A percentile compares a stretch with the other conserved stretches of the same genome.
phyloP scores from a whole-genome alignment of 2,888 invertebrate genomes.

The Tuberolachnus salignus region DNA sequence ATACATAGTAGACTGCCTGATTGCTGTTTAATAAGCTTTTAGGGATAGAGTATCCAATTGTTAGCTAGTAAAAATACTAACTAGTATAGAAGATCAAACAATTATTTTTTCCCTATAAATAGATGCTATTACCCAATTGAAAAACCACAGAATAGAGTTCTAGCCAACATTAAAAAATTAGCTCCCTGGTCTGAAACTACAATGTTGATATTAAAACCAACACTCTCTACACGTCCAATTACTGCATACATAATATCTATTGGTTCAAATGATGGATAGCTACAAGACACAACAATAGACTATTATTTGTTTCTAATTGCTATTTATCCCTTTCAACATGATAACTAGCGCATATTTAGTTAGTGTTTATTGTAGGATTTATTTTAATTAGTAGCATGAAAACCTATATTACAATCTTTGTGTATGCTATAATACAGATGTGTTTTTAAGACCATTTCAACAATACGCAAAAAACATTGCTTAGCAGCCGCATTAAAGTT shows the following conservation, averaged over 20 bases:
- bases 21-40: too few species aligned
- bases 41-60: too few species aligned
- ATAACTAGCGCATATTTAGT: constrained; percentile 6
- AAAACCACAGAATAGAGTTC: too few species aligned
- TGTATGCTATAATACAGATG: constrained; percentile 28
- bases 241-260: not conserved
- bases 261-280: not conserved
- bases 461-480: constrained; percentile 14
- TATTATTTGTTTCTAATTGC: constrained; percentile 19
- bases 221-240: not conserved
- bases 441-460: constrained; percentile 32
- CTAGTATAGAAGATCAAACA: too few species aligned
- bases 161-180: constrained; percentile 2
- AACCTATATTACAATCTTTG: not conserved
- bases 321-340: not conserved
- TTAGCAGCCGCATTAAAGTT: not conserved
- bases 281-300: constrained; percentile 10
- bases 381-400: not conserved
- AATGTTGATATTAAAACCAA: not conserved
- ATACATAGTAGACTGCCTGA: too few species aligned
- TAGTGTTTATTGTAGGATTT: not conserved
- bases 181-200: constrained; percentile 6
- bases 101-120: too few species aligned
- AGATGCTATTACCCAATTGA: too few species aligned
- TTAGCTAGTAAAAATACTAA: too few species aligned